Conservation (phyloP, 2,797 vertebrate species). For the Leptoclinus maculatus region DNA sequence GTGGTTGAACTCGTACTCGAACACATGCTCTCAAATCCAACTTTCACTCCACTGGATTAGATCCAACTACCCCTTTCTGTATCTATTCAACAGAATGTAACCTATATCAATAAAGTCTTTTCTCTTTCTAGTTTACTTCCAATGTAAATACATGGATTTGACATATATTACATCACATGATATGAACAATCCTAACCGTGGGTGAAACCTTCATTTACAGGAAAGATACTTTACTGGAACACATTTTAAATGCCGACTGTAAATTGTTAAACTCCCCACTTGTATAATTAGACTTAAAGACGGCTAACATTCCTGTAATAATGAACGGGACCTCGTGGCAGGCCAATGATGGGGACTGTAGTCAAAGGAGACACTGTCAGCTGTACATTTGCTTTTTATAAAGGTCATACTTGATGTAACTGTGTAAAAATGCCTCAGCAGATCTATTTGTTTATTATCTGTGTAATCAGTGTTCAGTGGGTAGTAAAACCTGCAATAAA, state of each 20-base stretch:
- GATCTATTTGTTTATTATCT: slow-evolving; percentile 72
- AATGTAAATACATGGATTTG: background rate
- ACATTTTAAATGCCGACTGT: background rate
- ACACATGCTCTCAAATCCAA: background rate
- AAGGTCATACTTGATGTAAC: slow-evolving; percentile 70
- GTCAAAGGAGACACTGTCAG: slow-evolving; percentile 40
- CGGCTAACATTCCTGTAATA: background rate
- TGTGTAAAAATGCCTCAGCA: slow-evolving; percentile 59
- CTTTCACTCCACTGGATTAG: background rate
- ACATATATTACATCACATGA: background rate
- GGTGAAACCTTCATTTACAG: background rate
- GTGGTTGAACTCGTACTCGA: background rate
- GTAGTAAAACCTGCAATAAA: slow-evolving; percentile 60
- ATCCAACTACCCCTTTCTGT: background rate
- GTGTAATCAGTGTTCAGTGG: slow-evolving; percentile 64
- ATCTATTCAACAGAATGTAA: background rate
- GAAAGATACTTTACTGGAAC: background rate
- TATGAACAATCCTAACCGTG: background rate
- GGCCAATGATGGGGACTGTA: slow-evolving; percentile 22
- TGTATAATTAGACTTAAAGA: slow-evolving; percentile 1
- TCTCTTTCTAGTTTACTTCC: background rate
- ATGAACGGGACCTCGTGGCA: background rate
- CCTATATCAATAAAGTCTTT: background rate
- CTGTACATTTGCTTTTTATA: slow-evolving; percentile 56
- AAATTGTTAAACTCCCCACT: background rate